Evolutionary conservation across 2,797 vertebrate species (phyloP).

Genomic region (Allobates femoralis): DNA sequence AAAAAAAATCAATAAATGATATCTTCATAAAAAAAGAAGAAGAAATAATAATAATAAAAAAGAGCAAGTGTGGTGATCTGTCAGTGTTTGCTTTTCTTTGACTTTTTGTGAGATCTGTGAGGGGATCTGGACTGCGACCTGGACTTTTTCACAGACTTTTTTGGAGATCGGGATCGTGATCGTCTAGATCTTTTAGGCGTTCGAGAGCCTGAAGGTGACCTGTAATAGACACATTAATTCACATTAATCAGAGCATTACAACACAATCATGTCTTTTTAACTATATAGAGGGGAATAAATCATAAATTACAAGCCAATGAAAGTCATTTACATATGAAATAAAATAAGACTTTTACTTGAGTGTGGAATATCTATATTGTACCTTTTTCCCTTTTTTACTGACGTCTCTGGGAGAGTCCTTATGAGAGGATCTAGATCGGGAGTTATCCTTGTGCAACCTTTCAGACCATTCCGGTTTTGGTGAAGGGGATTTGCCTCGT

Average conservation of each 20-base stretch:
- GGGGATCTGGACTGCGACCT: constrained; percentile 96
- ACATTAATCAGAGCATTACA: neutral
- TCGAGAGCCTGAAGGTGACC: constrained; percentile 92
- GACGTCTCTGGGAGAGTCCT: constrained; percentile 93
- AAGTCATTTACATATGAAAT: neutral
- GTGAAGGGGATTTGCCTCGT: constrained; percentile 89
- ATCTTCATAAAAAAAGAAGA: constrained; percentile 72
- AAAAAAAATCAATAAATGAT: constrained; percentile 83
- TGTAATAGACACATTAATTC: constrained; percentile 67
- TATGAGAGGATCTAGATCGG: constrained; percentile 87
- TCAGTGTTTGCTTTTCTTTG: constrained; percentile 99
- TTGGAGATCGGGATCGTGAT: constrained; percentile 92
- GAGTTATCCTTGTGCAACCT: constrained; percentile 92
- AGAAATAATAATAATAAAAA: constrained; percentile 68
- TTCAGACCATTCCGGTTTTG: constrained; percentile 90
- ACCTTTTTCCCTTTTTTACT: constrained; percentile 97
- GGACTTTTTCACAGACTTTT: constrained; percentile 92
- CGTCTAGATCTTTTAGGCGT: constrained; percentile 94
- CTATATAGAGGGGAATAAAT: too few relatives aligned
- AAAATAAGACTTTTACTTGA: neutral
- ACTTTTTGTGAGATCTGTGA: constrained; percentile 99
- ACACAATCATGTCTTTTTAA: neutral
- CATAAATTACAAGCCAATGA: too few relatives aligned
- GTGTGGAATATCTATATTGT: constrained; percentile 45
- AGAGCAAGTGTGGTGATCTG: constrained; percentile 68